Evolutionary conservation across 2,888 invertebrate species (phyloP).

Genomic region (Ecdyonurus torrentis): DNA sequence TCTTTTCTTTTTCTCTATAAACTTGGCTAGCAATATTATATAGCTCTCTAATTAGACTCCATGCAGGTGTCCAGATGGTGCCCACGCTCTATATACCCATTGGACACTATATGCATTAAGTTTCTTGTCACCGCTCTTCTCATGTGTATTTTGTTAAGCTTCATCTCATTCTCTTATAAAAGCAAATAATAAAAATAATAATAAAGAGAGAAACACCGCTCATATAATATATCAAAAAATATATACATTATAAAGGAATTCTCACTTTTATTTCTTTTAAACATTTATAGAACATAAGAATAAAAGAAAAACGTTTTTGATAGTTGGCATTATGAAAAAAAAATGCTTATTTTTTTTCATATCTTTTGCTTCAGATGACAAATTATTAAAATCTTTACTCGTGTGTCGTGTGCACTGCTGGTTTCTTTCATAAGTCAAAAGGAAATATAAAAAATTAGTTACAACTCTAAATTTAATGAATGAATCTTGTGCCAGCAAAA

Average conservation of each 20-base stretch:
- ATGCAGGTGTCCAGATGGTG: slow-evolving; percentile 1
- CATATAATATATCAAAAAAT: too few species aligned
- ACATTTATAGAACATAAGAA: too few species aligned
- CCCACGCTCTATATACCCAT: not conserved
- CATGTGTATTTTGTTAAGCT: too few species aligned
- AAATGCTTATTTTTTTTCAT: not conserved
- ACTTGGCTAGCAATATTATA: not conserved
- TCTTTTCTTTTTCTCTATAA: not conserved
- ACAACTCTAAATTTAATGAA: slow-evolving; percentile 1
- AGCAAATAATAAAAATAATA: too few species aligned
- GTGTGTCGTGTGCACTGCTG: not conserved
- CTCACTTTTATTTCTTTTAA: not conserved
- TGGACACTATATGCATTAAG: not conserved
- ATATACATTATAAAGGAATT: too few species aligned
- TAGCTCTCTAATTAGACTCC: not conserved
- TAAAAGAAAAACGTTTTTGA: not conserved
- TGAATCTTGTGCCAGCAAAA: not conserved
- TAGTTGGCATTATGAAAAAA: not conserved
- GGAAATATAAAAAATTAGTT: not conserved
- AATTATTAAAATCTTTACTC: not conserved
- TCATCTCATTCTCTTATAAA: too few species aligned
- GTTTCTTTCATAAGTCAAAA: not conserved
- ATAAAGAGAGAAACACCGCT: too few species aligned
- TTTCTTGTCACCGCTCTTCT: too few species aligned
- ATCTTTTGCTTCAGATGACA: not conserved